phyloP scores from a whole-genome alignment of 2,113 vertebrate species.

The Riparia riparia region DNA sequence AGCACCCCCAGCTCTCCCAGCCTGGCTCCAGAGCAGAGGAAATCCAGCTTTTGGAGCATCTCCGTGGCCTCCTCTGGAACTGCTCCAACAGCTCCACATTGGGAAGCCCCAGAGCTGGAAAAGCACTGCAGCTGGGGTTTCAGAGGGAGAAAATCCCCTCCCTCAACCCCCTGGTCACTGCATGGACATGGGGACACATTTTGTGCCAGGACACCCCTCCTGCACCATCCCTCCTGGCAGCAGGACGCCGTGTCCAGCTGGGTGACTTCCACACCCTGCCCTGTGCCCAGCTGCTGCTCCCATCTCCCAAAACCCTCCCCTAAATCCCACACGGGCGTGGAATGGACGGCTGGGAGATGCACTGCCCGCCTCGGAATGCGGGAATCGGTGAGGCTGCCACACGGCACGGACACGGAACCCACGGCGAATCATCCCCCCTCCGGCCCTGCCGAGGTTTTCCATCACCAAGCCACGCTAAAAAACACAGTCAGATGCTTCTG shows the following conservation, averaged over 20 bases:
- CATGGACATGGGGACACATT: fast-evolving
- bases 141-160: neutral
- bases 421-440: fast-evolving
- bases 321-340: fast-evolving
- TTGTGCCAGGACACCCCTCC: neutral
- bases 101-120: neutral
- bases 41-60: fast-evolving
- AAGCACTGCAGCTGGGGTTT: neutral
- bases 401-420: fast-evolving
- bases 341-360: neutral
- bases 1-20: neutral
- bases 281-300: neutral
- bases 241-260: neutral
- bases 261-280: neutral
- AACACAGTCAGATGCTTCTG: constrained; percentile 50
- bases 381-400: fast-evolving
- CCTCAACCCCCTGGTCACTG: neutral
- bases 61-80: neutral
- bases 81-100: neutral
- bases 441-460: neutral
- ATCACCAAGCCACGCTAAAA: neutral
- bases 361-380: fast-evolving
- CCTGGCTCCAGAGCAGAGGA: neutral
- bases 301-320: fast-evolving
- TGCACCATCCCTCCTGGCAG: neutral